phyloP scores from a whole-genome alignment of 2,797 vertebrate species.

The Chromobotia macracanthus region DNA sequence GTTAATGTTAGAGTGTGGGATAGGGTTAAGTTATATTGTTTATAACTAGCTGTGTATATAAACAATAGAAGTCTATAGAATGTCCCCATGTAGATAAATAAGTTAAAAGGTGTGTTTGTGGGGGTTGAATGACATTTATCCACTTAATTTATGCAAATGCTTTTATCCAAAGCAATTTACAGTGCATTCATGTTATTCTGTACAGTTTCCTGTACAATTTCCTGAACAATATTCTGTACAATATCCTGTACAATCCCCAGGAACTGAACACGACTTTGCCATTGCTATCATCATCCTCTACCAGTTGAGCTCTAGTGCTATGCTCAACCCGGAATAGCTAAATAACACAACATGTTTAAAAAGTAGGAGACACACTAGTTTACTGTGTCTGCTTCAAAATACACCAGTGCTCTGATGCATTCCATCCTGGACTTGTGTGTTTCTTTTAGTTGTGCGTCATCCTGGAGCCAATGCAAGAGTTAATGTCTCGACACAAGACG shows the following conservation, averaged over 20 bases:
- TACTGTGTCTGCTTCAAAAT: not conserved
- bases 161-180: not conserved
- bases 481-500: conserved; percentile 99
- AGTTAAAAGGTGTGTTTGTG: conserved; percentile 45
- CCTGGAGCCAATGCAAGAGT: conserved; percentile 99
- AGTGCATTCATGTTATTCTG: not conserved
- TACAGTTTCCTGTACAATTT: too few relatives aligned
- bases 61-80: too few relatives aligned
- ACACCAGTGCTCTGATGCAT: not conserved
- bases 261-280: not conserved
- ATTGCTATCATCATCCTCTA: too few relatives aligned
- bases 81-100: too few relatives aligned
- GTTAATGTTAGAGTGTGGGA: too few relatives aligned
- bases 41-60: too few relatives aligned
- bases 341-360: too few relatives aligned
- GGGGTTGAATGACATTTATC: not conserved
- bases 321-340: not conserved
- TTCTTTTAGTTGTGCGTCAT: conserved; percentile 94
- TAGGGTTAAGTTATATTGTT: too few relatives aligned
- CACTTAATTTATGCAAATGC: too few relatives aligned
- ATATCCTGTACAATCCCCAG: too few relatives aligned
- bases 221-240: too few relatives aligned
- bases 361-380: not conserved
- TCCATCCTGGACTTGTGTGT: not conserved
- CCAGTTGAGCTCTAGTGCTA: not conserved